These are phyloP conservation scores for Nyctalus aviator DNA, from an alignment of 2,797 vertebrate species.

Conservation along the genomic window DNA sequence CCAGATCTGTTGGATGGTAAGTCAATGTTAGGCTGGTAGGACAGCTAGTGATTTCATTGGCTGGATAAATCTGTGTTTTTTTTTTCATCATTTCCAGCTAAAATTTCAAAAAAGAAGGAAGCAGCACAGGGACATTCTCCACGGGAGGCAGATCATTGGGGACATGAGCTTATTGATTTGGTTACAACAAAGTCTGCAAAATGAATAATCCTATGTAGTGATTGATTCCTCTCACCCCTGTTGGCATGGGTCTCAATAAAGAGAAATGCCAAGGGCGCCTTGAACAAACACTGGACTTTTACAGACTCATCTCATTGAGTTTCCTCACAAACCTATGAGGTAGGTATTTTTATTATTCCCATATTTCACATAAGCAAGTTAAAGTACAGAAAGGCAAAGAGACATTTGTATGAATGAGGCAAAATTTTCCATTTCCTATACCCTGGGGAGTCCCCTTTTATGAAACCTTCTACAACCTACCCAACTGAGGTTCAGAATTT, in stretches of 20 bases:
- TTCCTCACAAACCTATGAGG: accelerated
- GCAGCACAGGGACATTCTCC: not conserved
- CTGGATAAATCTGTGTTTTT: too few relatives aligned
- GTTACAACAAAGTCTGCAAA: not conserved
- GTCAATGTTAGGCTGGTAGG: not conserved
- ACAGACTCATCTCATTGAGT: not conserved
- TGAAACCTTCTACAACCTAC: not conserved
- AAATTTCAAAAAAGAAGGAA: not conserved
- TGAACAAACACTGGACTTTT: not conserved
- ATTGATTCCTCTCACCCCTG: not conserved
- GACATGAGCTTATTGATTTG: not conserved
- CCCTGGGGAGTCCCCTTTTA: not conserved
- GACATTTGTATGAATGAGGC: not conserved
- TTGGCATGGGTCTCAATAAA: not conserved
- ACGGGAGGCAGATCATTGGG: accelerated
- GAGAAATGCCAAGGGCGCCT: too few relatives aligned
- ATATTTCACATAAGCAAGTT: not conserved
- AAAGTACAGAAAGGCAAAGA: not conserved
- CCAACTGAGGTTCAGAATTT: not conserved
- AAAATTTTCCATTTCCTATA: not conserved
- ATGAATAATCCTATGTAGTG: not conserved
- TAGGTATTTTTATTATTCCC: not conserved
- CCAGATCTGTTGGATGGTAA: not conserved
- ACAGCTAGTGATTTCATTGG: not conserved
- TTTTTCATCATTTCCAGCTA: not conserved